A percentile compares a stretch with the other conserved stretches of the same genome.
phyloP scores from a whole-genome alignment of 1,140 invertebrate genomes.

The Spodoptera litura region DNA sequence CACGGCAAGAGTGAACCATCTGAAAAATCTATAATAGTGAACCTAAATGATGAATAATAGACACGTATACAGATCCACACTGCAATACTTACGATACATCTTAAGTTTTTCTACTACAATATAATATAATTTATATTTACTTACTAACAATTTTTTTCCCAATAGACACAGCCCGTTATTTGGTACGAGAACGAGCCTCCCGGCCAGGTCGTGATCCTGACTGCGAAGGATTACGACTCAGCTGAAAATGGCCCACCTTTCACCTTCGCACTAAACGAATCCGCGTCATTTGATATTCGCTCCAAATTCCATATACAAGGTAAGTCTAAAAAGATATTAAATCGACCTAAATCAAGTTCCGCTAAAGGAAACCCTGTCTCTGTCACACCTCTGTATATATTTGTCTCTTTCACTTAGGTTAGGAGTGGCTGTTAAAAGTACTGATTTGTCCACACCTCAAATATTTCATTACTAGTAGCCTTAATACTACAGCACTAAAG shows the following conservation, averaged over 20 bases:
- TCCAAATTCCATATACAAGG: constrained; percentile 90
- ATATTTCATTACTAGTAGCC: too few relatives aligned
- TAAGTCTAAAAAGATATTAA: constrained; percentile 60
- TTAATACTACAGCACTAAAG: not conserved
- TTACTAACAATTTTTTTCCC: not conserved
- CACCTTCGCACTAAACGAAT: constrained; percentile 89
- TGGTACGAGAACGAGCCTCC: constrained; percentile 93
- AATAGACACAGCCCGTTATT: constrained; percentile 90
- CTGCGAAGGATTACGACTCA: constrained; percentile 93
- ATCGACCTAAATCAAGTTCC: not conserved
- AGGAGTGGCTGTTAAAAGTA: too few relatives aligned
- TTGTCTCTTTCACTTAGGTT: not conserved
- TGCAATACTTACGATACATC: not conserved
- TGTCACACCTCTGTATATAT: not conserved
- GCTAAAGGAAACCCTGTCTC: not conserved
- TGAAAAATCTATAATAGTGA: too few relatives aligned
- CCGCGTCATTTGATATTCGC: constrained; percentile 89
- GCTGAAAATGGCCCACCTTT: constrained; percentile 94
- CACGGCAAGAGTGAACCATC: too few relatives aligned
- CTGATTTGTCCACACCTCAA: too few relatives aligned
- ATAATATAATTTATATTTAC: not conserved
- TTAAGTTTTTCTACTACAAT: not conserved
- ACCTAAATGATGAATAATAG: too few relatives aligned
- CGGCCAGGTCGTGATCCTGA: constrained; percentile 89
- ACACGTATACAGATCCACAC: not conserved